Conservation (phyloP, 2,888 invertebrate genomes). For the Belgica antarctica region DNA sequence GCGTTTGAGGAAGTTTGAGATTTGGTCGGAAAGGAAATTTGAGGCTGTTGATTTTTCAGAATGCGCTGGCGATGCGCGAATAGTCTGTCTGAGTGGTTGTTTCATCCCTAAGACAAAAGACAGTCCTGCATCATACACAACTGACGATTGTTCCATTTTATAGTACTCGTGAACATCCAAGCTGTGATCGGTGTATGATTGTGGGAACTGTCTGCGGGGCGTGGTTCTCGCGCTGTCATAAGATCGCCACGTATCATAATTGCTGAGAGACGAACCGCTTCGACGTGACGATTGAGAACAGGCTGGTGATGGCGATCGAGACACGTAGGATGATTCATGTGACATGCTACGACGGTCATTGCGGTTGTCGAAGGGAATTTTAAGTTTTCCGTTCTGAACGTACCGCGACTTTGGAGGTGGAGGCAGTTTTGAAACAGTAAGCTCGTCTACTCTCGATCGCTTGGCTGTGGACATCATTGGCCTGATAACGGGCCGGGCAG, state of each 20-base stretch:
- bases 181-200: slow-evolving; percentile 57
- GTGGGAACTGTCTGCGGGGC: slow-evolving; percentile 69
- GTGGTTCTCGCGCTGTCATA: slow-evolving; percentile 45
- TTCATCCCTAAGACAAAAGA: slow-evolving; percentile 74
- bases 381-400: slow-evolving; percentile 31
- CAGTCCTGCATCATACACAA: slow-evolving; percentile 77
- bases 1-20: slow-evolving; percentile 73
- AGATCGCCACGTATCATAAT: slow-evolving; percentile 45
- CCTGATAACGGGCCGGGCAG: slow-evolving; percentile 12
- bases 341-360: slow-evolving; percentile 44
- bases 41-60: slow-evolving; percentile 75
- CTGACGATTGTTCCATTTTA: slow-evolving; percentile 70
- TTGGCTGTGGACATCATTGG: background rate
- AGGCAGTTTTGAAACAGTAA: slow-evolving; percentile 4
- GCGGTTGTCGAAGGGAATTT: slow-evolving; percentile 26
- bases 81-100: slow-evolving; percentile 66
- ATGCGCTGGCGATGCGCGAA: slow-evolving; percentile 73
- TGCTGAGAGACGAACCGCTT: slow-evolving; percentile 47
- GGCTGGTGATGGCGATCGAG: slow-evolving; percentile 63
- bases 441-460: slow-evolving; percentile 4
- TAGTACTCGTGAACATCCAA: slow-evolving; percentile 62
- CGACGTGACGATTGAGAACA: slow-evolving; percentile 52
- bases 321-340: slow-evolving; percentile 52
- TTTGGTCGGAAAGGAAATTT: slow-evolving; percentile 70
- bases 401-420: slow-evolving; percentile 32